These are phyloP conservation scores for Lycocerus yunnanus DNA, from an alignment of 2,888 invertebrate genomes.

Conservation along the genomic window DNA sequence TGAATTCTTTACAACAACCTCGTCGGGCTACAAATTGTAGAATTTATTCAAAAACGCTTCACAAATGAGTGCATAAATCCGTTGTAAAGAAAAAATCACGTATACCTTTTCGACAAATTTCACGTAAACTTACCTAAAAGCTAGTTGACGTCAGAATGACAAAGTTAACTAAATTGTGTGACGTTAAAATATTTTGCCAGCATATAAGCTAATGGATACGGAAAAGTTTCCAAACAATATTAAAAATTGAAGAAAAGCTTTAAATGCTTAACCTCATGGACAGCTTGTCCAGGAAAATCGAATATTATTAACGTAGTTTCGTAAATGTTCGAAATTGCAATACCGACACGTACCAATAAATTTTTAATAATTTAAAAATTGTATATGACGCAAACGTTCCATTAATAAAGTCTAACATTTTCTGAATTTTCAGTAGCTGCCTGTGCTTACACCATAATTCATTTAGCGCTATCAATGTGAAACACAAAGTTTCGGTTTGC, in stretches of 20 bases:
- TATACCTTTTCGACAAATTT: background rate
- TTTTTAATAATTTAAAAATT: background rate
- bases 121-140: slow-evolving; percentile 8
- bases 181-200: background rate
- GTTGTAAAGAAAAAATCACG: background rate
- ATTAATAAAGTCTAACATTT: background rate
- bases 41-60: background rate
- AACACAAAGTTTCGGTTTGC: background rate
- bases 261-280: background rate
- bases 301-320: background rate
- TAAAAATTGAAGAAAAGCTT: background rate
- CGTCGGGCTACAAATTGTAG: background rate
- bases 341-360: background rate
- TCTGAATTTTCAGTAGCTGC: background rate
- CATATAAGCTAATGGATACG: background rate
- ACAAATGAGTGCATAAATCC: background rate
- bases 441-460: background rate
- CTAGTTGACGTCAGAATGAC: slow-evolving; percentile 11
- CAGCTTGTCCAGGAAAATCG: background rate
- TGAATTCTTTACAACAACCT: background rate
- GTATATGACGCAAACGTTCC: background rate
- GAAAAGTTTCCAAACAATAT: background rate
- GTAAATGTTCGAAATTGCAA: background rate
- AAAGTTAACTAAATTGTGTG: slow-evolving; percentile 10
- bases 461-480: background rate